These are phyloP conservation scores for Himalopsyche tibetana DNA, from an alignment of 2,888 invertebrate genomes.

Conservation along the genomic window DNA sequence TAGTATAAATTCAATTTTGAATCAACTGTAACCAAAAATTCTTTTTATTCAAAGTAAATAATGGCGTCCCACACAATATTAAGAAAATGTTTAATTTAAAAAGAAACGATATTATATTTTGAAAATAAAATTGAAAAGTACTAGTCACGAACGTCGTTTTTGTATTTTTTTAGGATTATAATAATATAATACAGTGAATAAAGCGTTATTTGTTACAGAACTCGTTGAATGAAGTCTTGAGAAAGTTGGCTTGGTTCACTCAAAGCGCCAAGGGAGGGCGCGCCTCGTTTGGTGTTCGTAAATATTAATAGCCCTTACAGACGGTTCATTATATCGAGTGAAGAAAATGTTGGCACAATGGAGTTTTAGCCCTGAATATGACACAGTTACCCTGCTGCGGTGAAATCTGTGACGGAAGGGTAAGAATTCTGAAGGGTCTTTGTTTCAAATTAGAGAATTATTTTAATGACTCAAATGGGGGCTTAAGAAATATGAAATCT, in stretches of 20 bases:
- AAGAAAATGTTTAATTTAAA: background rate
- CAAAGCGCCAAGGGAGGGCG: constrained; percentile 36
- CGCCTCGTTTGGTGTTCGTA: constrained; percentile 51
- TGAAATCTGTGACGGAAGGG: constrained; percentile 52
- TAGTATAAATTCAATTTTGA: no score
- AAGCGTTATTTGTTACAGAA: constrained; percentile 52
- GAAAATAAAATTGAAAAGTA: constrained; percentile 31
- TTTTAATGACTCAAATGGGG: constrained; percentile 57
- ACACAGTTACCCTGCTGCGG: constrained; percentile 50
- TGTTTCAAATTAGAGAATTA: constrained; percentile 61
- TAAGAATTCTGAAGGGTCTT: constrained; percentile 54
- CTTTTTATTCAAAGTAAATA: no score
- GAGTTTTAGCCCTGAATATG: constrained; percentile 47
- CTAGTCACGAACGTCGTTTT: constrained; percentile 51
- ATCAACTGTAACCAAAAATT: no score
- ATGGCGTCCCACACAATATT: background rate
- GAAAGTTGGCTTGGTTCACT: constrained; percentile 50
- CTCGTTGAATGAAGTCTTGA: constrained; percentile 41
- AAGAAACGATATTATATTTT: background rate
- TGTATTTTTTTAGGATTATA: constrained; percentile 42
- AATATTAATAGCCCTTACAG: constrained; percentile 57
- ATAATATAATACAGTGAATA: constrained; percentile 46
- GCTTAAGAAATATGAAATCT: constrained; percentile 58
- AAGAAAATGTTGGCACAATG: constrained; percentile 57
- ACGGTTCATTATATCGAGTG: constrained; percentile 59